These are phyloP conservation scores for Falco rusticolus DNA, from an alignment of 2,797 vertebrate species.

Conservation along the genomic window DNA sequence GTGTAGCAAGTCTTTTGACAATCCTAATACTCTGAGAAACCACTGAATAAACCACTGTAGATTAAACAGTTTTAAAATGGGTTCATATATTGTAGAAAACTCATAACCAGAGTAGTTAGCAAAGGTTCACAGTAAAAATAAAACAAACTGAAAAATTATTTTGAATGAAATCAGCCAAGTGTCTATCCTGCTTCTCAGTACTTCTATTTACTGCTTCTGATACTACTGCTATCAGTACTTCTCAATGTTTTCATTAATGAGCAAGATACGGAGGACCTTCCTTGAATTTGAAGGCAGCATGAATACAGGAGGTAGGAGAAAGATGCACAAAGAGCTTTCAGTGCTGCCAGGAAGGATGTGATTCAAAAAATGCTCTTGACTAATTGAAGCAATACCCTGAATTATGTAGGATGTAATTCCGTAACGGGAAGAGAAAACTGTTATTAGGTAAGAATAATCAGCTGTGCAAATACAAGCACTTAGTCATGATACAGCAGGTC, in stretches of 20 bases:
- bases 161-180: not conserved
- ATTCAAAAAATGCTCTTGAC: not conserved
- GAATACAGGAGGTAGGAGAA: not conserved
- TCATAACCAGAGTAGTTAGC: not conserved
- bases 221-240: not conserved
- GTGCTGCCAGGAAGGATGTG: not conserved
- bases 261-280: not conserved
- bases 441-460: slow-evolving; percentile 16
- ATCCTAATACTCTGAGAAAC: not conserved
- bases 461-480: not conserved
- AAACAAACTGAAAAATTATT: not conserved
- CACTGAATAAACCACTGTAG: not conserved
- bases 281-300: not conserved
- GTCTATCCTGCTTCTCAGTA: not conserved
- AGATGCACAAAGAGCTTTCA: not conserved
- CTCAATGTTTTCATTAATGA: not conserved
- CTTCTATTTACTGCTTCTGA: not conserved
- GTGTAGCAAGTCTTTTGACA: not conserved
- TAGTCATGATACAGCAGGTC: not conserved
- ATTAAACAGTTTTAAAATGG: not conserved
- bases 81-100: not conserved
- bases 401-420: slow-evolving; percentile 5
- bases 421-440: not conserved
- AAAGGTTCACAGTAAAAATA: not conserved
- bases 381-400: slow-evolving; percentile 26